phyloP scores from a whole-genome alignment of 2,113 vertebrate species.

The Festucalex cinctus region DNA sequence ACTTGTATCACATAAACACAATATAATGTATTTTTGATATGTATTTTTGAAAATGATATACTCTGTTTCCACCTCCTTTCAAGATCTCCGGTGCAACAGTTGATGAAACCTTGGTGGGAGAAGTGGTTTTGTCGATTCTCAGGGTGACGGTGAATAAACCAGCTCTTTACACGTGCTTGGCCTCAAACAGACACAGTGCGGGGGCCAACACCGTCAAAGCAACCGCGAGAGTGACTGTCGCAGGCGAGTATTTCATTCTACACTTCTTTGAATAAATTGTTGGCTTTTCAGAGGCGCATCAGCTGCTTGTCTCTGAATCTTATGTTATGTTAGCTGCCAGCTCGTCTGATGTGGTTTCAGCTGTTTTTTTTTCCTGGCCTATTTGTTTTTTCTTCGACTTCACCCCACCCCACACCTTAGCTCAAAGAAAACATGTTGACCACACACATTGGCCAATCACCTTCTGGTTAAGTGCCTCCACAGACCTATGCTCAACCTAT shows the following conservation, averaged over 20 bases:
- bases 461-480: constrained; percentile 19
- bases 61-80: constrained; percentile 8
- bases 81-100: constrained; percentile 85
- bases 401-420: constrained; percentile 7
- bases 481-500: constrained; percentile 7
- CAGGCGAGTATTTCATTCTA: constrained; percentile 70
- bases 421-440: constrained; percentile 15
- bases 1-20: neutral
- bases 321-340: constrained; percentile 37
- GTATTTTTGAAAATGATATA: too few species aligned
- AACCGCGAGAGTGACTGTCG: constrained; percentile 82
- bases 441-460: constrained; percentile 35
- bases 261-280: neutral
- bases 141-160: constrained; percentile 83
- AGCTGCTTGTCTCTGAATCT: neutral
- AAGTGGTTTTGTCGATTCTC: constrained; percentile 83
- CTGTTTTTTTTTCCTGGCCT: constrained; percentile 44
- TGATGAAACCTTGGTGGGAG: constrained; percentile 82
- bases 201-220: constrained; percentile 88
- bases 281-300: neutral
- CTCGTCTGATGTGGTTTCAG: constrained; percentile 45
- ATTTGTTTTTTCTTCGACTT: constrained; percentile 45
- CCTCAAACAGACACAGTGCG: constrained; percentile 89
- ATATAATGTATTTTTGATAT: neutral
- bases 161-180: constrained; percentile 89